Evolutionary conservation across 2,797 vertebrate species (phyloP), one percentile per base, ranked within the genome.

Genomic region (Cuculus canorus): DNA sequence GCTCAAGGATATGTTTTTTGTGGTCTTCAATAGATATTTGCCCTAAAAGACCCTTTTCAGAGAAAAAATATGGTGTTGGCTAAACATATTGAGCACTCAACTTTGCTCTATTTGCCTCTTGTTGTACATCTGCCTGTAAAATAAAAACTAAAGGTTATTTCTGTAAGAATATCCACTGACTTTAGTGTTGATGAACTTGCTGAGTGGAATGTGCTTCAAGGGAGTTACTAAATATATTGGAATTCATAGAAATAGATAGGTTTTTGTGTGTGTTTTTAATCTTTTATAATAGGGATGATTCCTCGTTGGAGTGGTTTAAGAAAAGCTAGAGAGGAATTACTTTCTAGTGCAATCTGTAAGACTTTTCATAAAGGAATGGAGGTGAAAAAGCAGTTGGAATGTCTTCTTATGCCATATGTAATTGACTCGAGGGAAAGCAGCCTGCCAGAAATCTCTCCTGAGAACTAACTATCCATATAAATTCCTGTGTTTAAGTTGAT

Each of bases 401-500:
- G 71, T 13, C 64, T 90, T 83, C 32, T 28, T 83, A 9, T 23
- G 15, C 54, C 3, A 1, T 48, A 32, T 21, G 30, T 35, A 83
- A 52, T 13, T 75, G 69, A 82, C 86, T 83, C 63, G 83, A 83
- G 84, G 59, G 54, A 87, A 82, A 77, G 41, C 28, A 90, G 59
- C 48, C 84, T 90, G 70, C 45, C 81, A 83, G 73, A 71, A 94
- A 39, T 24, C 50, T 91, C 70, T 93, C 87, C 73, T 0, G 3
- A 85, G 90, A 48, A 83, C 73, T 90, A 93, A 50, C 68, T 82
- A 79, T 77, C 57, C 61, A 11, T 63, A 80, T 75, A 91, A 91
- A 96, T 76, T 68, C 65, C 71, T 14, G 1, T 37, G 45, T 72
- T 86, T 92, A 79, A 94, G 66, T 13, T 96, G 92, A 96, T 91